phyloP scores from a whole-genome alignment of 2,113 vertebrate species.

The Ochotona curzoniae region DNA sequence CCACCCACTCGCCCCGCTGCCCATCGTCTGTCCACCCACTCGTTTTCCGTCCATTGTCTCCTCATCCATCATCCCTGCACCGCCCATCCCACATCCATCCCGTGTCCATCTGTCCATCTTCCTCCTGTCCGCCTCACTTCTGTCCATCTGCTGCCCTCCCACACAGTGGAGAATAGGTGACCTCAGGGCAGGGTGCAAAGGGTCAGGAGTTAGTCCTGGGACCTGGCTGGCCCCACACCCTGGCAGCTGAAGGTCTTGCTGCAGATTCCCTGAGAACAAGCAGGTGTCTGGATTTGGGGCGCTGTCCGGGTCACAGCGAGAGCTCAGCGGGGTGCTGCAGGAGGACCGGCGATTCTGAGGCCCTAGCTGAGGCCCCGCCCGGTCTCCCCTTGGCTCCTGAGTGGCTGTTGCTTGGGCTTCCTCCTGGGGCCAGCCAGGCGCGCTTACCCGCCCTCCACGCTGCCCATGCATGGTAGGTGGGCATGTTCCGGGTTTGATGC shows the following conservation, averaged over 20 bases:
- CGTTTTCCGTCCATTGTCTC: no score
- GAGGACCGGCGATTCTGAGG: rapidly evolving
- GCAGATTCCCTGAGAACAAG: rapidly evolving
- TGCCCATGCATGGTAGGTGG: no score
- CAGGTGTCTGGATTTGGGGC: neutral
- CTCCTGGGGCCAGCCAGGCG: neutral
- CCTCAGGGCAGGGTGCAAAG: no score
- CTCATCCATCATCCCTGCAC: no score
- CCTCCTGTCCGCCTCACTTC: no score
- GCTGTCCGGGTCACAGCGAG: rapidly evolving
- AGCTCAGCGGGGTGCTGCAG: neutral
- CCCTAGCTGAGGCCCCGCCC: rapidly evolving
- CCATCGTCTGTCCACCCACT: no score
- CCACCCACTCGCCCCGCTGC: no score
- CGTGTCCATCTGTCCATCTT: no score
- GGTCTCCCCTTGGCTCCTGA: neutral
- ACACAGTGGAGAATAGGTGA: rapidly evolving
- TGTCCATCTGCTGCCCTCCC: no score
- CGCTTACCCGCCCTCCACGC: rapidly evolving
- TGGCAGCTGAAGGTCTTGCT: neutral
- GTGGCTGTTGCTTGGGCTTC: no score
- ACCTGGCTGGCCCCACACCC: neutral
- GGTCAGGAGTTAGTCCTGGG: rapidly evolving
- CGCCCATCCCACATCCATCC: no score
- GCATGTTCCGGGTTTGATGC: rapidly evolving